Conservation (phyloP, 2,797 vertebrate genomes). For the Xiphophorus birchmanni region DNA sequence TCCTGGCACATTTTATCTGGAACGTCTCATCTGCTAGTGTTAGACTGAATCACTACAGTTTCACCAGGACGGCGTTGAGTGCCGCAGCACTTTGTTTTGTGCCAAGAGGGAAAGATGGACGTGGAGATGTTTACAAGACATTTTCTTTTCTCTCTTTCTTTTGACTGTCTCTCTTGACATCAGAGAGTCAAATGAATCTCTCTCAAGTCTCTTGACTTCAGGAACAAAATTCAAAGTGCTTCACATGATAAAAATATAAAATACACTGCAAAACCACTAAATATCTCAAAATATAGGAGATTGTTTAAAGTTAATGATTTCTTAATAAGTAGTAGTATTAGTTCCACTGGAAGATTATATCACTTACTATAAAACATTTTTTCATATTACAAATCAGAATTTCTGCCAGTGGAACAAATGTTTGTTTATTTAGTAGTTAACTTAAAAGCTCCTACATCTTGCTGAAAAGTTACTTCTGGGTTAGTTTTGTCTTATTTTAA, state of each 20-base stretch:
- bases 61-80: not conserved
- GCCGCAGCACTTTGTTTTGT: not conserved
- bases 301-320: too few species aligned
- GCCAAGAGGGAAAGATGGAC: slow-evolving; percentile 2
- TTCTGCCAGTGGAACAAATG: too few species aligned
- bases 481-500: too few species aligned
- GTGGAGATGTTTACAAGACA: not conserved
- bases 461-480: too few species aligned
- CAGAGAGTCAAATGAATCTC: not conserved
- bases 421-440: too few species aligned
- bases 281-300: too few species aligned
- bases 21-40: not conserved
- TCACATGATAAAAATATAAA: not conserved
- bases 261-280: too few species aligned
- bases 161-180: not conserved
- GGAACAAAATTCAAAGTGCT: not conserved
- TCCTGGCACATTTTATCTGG: slow-evolving; percentile 22
- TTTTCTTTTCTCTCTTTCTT: not conserved
- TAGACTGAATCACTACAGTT: not conserved
- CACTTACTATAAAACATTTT: too few species aligned
- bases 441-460: too few species aligned
- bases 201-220: not conserved
- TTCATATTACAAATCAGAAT: too few species aligned
- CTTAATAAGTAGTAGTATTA: too few species aligned
- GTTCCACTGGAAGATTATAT: too few species aligned